A percentile compares a stretch with the other conserved stretches of the same genome.
These are phyloP conservation scores for Paedocypris sp. DNA, from an alignment of 2,113 vertebrate genomes.

Conservation along the genomic window DNA sequence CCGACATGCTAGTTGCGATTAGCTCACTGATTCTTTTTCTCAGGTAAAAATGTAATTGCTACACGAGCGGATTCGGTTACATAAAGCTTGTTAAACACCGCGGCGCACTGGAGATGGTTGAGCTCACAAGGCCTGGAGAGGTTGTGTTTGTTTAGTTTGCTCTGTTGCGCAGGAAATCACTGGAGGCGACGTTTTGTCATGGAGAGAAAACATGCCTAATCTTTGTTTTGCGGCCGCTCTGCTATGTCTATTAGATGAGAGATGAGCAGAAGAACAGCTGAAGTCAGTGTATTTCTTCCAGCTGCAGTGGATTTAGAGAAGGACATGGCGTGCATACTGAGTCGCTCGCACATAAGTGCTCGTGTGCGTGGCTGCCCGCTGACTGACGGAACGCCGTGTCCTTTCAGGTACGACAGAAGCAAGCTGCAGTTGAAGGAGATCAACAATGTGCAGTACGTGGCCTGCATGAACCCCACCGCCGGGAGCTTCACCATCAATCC, in stretches of 20 bases:
- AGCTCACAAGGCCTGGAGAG: background rate
- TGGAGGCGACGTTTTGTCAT: background rate
- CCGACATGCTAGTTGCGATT: background rate
- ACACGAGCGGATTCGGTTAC: background rate
- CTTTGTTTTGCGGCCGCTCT: constrained; percentile 1
- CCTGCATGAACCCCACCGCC: constrained; percentile 91
- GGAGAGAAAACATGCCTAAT: background rate
- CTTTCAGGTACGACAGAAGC: constrained; percentile 82
- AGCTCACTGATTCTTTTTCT: background rate
- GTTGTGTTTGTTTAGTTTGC: background rate
- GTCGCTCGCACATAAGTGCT: background rate
- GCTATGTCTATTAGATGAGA: constrained; percentile 7
- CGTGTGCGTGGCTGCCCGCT: constrained; percentile 18
- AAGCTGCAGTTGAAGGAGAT: constrained; percentile 85
- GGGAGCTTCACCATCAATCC: constrained; percentile 97
- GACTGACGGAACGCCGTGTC: constrained; percentile 28
- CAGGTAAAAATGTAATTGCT: background rate
- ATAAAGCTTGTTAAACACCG: background rate
- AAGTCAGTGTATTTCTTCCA: constrained; percentile 15
- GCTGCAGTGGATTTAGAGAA: constrained; percentile 10
- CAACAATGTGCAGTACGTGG: constrained; percentile 79
- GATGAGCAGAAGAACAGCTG: constrained; percentile 14
- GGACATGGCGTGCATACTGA: constrained; percentile 14
- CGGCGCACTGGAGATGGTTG: background rate
- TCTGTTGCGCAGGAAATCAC: background rate